These are phyloP conservation scores for Melanotaenia trifasciata DNA, from an alignment of 2,797 vertebrate genomes.

Conservation along the genomic window DNA sequence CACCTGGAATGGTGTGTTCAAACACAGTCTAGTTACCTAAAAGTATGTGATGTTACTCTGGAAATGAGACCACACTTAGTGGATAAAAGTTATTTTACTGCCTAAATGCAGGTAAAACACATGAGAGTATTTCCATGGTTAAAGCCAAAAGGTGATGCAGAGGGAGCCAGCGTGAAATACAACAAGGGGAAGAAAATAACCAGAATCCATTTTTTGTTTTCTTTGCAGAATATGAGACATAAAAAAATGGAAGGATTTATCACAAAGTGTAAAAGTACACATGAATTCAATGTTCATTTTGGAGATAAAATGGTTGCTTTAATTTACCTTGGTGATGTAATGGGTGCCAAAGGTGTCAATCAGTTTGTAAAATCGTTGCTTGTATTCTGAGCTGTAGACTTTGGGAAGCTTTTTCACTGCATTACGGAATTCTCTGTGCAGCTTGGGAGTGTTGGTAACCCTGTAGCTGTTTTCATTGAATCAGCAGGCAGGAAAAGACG, in stretches of 20 bases:
- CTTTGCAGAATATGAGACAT: too few relatives aligned
- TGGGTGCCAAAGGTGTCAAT: constrained; percentile 89
- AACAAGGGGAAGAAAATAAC: too few relatives aligned
- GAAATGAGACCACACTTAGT: not conserved
- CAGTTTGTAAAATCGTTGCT: constrained; percentile 77
- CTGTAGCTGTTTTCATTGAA: constrained; percentile 76
- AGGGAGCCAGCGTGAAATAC: too few relatives aligned
- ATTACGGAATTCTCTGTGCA: constrained; percentile 78
- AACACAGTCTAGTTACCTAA: not conserved
- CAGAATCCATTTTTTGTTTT: too few relatives aligned
- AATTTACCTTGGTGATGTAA: constrained; percentile 83
- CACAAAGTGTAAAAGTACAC: too few relatives aligned
- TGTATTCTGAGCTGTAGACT: constrained; percentile 62
- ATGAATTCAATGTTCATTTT: too few relatives aligned
- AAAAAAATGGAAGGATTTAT: too few relatives aligned
- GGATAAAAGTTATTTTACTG: too few relatives aligned
- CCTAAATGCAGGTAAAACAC: too few relatives aligned
- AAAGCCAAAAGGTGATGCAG: too few relatives aligned
- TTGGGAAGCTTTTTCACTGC: constrained; percentile 81
- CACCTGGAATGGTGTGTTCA: constrained; percentile 57
- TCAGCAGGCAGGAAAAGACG: not conserved
- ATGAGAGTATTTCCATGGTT: too few relatives aligned
- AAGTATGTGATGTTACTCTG: not conserved
- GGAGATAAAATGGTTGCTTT: too few relatives aligned
- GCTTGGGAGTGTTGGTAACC: constrained; percentile 60